phyloP scores from a whole-genome alignment of 2,888 invertebrate genomes.

The Euproctis similis region DNA sequence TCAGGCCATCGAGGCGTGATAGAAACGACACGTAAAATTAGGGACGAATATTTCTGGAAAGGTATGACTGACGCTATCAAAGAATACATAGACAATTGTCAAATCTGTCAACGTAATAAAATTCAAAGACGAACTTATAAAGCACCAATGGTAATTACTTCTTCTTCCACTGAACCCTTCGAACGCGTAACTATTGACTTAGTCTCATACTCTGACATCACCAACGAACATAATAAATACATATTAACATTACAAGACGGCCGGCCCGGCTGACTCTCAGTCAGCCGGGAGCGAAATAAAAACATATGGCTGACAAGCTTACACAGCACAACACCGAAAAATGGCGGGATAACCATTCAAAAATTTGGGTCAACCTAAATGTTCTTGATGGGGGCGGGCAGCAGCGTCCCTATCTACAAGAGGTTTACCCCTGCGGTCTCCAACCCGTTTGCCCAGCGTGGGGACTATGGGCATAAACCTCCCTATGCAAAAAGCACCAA shows the following conservation, averaged over 20 bases:
- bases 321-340: too few relatives aligned
- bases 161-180: slow-evolving; percentile 28
- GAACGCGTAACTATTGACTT: slow-evolving; percentile 31
- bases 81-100: slow-evolving; percentile 23
- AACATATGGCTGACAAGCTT: too few relatives aligned
- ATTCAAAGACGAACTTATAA: slow-evolving; percentile 26
- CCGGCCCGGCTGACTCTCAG: too few relatives aligned
- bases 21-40: slow-evolving; percentile 29
- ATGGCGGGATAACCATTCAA: too few relatives aligned
- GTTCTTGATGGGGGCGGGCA: too few relatives aligned
- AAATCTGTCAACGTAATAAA: slow-evolving; percentile 26
- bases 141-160: slow-evolving; percentile 34
- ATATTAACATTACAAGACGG: slow-evolving; percentile 20
- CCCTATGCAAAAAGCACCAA: too few relatives aligned
- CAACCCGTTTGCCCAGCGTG: too few relatives aligned
- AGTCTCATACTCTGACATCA: slow-evolving; percentile 32
- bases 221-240: slow-evolving; percentile 24
- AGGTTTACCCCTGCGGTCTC: too few relatives aligned
- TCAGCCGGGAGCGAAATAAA: too few relatives aligned
- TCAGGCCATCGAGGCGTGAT: slow-evolving; percentile 28
- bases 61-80: slow-evolving; percentile 29
- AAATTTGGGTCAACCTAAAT: too few relatives aligned
- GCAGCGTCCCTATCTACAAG: too few relatives aligned
- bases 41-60: slow-evolving; percentile 29
- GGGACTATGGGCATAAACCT: too few relatives aligned